A percentile compares a stretch with the other conserved stretches of the same genome.
These are phyloP conservation scores for Chaetogeoica ovagalla DNA, from an alignment of 2,888 invertebrate species.

Conservation along the genomic window DNA sequence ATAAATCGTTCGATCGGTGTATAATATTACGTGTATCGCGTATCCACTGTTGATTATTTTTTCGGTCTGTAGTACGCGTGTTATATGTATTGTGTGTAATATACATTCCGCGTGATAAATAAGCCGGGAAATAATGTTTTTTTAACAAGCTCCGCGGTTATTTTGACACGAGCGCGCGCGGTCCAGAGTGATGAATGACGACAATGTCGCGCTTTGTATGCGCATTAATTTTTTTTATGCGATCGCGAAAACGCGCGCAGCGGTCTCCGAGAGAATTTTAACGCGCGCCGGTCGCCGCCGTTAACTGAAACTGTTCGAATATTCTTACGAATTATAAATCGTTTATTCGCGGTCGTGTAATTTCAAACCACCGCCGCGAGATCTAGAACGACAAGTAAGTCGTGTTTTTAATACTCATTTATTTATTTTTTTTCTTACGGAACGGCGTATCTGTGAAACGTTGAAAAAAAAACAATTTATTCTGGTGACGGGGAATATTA, in stretches of 20 bases:
- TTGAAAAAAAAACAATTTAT: too few species aligned
- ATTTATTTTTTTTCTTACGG: too few species aligned
- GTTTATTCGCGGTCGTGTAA: conserved; percentile 12
- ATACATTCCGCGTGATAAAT: neutral
- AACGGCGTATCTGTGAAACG: too few species aligned
- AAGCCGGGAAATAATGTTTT: conserved; percentile 36
- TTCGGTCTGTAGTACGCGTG: neutral
- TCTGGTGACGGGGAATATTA: too few species aligned
- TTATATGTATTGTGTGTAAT: too few species aligned
- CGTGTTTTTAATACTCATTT: too few species aligned
- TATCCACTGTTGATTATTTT: neutral
- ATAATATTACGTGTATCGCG: too few species aligned
- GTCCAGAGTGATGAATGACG: conserved; percentile 29
- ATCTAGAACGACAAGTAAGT: too few species aligned
- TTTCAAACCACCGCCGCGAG: conserved; percentile 2
- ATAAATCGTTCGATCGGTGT: too few species aligned
- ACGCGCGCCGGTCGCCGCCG: too few species aligned
- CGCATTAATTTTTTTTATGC: neutral
- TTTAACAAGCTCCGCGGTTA: conserved; percentile 22
- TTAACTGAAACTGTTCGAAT: neutral
- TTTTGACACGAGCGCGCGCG: conserved; percentile 12
- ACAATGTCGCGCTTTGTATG: conserved; percentile 29
- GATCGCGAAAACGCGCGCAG: conserved; percentile 19
- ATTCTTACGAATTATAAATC: neutral
- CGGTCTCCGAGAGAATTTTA: conserved; percentile 17